A percentile compares a stretch with the other conserved stretches of the same genome.
These are phyloP conservation scores for Neopipo cinnamomea DNA, from an alignment of 2,113 vertebrate genomes.

Conservation along the genomic window DNA sequence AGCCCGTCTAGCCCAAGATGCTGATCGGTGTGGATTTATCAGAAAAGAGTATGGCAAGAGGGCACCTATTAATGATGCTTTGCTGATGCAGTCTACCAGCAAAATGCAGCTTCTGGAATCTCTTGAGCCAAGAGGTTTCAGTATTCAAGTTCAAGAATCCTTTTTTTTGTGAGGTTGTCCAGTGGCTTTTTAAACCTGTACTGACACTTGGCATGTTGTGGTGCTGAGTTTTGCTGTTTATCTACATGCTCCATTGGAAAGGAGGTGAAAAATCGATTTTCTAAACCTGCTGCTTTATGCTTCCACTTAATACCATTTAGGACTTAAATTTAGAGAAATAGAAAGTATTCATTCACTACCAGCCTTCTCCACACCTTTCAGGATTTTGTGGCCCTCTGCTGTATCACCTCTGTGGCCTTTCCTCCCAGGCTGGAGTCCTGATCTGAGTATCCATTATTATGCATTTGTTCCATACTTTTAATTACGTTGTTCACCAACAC, in stretches of 20 bases:
- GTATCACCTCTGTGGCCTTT: neutral
- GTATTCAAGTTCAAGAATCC: neutral
- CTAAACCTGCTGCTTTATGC: neutral
- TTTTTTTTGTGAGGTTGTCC: neutral
- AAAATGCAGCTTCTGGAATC: neutral
- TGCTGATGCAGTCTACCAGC: neutral
- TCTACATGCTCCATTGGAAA: neutral
- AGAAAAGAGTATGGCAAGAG: neutral
- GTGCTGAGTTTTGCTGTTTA: neutral
- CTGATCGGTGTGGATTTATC: neutral
- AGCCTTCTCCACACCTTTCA: neutral
- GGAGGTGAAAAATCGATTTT: neutral
- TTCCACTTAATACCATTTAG: neutral
- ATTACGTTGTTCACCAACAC: neutral
- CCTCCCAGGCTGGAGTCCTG: neutral
- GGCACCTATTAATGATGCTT: neutral
- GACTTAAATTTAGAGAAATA: neutral
- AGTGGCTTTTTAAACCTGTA: neutral
- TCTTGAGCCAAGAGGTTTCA: neutral
- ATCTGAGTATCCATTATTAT: neutral
- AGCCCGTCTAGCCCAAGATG: neutral
- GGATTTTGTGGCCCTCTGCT: neutral
- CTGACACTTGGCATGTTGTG: neutral
- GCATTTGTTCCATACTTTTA: neutral
- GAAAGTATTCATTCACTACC: accelerated